Base-by-base conservation (phyloP, 30 jellyfish, hydroid and myxozoan genomes). In the Rhopilema esculentum region DNA sequence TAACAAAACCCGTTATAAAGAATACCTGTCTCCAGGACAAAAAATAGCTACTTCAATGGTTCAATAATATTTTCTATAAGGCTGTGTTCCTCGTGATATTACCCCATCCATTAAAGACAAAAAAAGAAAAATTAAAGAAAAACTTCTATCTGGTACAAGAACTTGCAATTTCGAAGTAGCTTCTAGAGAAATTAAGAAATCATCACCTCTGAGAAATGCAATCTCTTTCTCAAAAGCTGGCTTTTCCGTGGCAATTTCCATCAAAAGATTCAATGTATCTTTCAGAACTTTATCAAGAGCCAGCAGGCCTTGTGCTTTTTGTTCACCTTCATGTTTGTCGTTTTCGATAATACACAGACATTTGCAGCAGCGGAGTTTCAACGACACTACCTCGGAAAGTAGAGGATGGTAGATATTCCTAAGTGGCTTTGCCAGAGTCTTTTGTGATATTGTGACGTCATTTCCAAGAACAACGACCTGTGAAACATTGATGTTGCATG, bases 381-480 rank as follows among this genome's bases (percentile, higher is more conserved):
- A 76, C 1, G 97, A 91, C 48, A 87, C 69, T 19, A 85, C 24
- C 7, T 49, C 73, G 9, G 21, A 61, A 8, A 83, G 83, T 0
- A 77, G 83, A 0, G 84, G 83, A 53, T 77, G 70, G 83, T 84
- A 75, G 12, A 84, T 84, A 79, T 84, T 79, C 30, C 61, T 21
- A 21, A 68, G 28, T 29, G 93, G 91, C 79, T 27, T 64, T 17
- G 25, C 49, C n/a, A 88, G 75, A 4, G 78, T 75, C 24, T 62
- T 64, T 33, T 18, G 21, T 33, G 63, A 27, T 20, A 88, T 27
- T 23, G 50, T 75, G 21, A 84, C 52, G 84, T 90, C 86, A 63
- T 40, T 77, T 18, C 97, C 97, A 67, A 27, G 91, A 52, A 82
- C 61, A 71, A 83, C 72, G 63, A 83, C 32, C 97, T 90, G 51